Conservation (phyloP, 2,113 vertebrate species). For the Rhinolophus ferrumequinum region DNA sequence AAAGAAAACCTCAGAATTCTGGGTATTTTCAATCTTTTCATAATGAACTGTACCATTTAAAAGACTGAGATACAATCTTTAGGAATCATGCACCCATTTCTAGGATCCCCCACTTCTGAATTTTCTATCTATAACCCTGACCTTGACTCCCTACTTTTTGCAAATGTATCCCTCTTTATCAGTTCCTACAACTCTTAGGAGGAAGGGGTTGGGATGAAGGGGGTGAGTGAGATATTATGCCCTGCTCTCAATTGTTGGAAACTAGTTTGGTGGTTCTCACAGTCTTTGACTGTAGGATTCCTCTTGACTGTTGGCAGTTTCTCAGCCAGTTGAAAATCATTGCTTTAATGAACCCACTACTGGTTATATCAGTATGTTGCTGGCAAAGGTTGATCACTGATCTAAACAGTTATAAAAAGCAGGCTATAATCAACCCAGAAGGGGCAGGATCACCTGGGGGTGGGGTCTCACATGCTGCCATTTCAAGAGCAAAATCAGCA, state of each 20-base stretch:
- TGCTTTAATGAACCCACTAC: neutral
- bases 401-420: neutral
- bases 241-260: neutral
- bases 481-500: conserved; percentile 33
- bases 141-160: neutral
- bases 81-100: conserved; percentile 22
- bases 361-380: neutral
- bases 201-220: neutral
- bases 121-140: neutral
- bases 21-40: conserved; percentile 28
- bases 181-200: neutral
- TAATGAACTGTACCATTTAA: conserved; percentile 47
- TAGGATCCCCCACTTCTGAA: conserved; percentile 40
- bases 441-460: neutral
- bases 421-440: neutral
- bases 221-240: neutral
- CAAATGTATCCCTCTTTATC: neutral
- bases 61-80: conserved; percentile 31
- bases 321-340: conserved; percentile 10
- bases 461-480: neutral
- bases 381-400: neutral
- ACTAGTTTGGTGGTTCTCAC: neutral
- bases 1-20: conserved; percentile 46
- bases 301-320: neutral
- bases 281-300: neutral